These are phyloP conservation scores for Emydoidea blandingii DNA, from an alignment of 2,797 vertebrate species.

Conservation along the genomic window DNA sequence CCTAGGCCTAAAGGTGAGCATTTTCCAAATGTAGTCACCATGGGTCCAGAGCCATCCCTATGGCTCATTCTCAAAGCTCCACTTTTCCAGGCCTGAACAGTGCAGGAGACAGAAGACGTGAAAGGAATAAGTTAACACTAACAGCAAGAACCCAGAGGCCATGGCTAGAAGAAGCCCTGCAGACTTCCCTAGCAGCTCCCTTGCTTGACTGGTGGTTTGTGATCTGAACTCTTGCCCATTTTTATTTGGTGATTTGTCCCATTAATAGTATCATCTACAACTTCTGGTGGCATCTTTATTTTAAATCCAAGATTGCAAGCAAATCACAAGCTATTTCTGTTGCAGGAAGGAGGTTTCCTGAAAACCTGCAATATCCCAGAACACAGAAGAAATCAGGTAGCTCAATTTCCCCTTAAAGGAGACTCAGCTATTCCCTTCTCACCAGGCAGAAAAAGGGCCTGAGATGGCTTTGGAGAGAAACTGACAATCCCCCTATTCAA, in stretches of 20 bases:
- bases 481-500: neutral
- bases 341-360: neutral
- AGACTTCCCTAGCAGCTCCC: too few species aligned
- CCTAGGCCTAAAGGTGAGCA: too few species aligned
- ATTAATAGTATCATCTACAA: neutral
- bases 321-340: neutral
- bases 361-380: neutral
- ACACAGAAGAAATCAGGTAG: too few species aligned
- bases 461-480: neutral
- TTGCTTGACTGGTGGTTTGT: neutral
- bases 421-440: neutral
- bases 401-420: neutral
- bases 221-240: neutral
- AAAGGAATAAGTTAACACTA: too few species aligned
- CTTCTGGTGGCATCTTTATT: neutral
- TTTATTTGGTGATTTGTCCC: neutral
- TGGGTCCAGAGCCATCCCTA: too few species aligned
- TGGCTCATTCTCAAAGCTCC: neutral
- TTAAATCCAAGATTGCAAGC: neutral
- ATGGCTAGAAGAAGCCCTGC: too few species aligned
- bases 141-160: too few species aligned
- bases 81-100: neutral
- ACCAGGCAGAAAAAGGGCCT: neutral
- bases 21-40: neutral
- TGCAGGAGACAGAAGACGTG: too few species aligned